Conservation (phyloP, 30 jellyfish, hydroid and myxozoan species). For the Pseudorhiza aurosa region DNA sequence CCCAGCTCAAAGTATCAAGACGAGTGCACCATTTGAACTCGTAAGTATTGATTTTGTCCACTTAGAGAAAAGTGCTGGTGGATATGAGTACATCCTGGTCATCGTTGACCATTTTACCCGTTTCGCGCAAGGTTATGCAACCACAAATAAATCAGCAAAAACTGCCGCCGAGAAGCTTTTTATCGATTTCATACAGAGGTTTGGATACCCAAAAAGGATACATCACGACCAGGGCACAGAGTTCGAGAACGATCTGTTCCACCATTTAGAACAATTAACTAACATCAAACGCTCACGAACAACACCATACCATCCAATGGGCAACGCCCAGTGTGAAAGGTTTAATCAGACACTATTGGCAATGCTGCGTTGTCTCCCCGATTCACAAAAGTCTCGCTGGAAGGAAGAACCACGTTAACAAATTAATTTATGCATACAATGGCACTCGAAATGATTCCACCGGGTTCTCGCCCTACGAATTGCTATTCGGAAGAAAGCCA, state of each 20-base stretch:
- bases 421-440: constrained; percentile 48
- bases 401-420: constrained; percentile 39
- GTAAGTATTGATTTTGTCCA: constrained; percentile 45
- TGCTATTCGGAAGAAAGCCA: constrained; percentile 51
- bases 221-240: constrained; percentile 57
- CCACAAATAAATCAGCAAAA: constrained; percentile 42
- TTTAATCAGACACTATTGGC: constrained; percentile 27
- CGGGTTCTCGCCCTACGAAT: constrained; percentile 46
- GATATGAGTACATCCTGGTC: constrained; percentile 57
- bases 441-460: constrained; percentile 55
- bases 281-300: constrained; percentile 47
- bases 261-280: constrained; percentile 16
- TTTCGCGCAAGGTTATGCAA: constrained; percentile 49
- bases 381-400: constrained; percentile 39
- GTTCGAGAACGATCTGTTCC: constrained; percentile 45
- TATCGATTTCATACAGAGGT: constrained; percentile 50
- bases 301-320: constrained; percentile 67
- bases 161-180: constrained; percentile 61
- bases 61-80: constrained; percentile 38
- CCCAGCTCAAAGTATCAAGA: constrained; percentile 25
- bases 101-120: constrained; percentile 58
- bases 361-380: constrained; percentile 59
- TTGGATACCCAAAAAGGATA: constrained; percentile 52
- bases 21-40: constrained; percentile 41
- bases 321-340: constrained; percentile 55